These are phyloP conservation scores for Venturia canescens DNA, from an alignment of 1,140 invertebrate genomes.

Conservation along the genomic window DNA sequence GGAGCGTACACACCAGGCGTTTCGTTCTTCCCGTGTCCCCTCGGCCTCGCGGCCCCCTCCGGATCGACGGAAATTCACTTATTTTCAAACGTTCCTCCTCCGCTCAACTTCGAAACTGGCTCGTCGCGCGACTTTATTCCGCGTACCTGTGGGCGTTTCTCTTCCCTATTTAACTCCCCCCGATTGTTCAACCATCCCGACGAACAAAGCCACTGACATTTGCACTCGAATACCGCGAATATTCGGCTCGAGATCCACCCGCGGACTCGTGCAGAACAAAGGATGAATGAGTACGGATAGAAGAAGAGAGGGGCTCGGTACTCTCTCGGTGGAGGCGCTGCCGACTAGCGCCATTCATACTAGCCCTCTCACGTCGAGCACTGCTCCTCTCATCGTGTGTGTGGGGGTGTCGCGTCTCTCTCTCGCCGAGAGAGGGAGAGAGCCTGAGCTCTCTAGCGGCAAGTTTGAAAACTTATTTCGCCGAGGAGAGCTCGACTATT, in stretches of 20 bases:
- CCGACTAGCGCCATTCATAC: slow-evolving; percentile 42
- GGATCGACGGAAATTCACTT: too few species aligned
- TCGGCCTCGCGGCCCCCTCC: not conserved
- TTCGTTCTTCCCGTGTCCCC: not conserved
- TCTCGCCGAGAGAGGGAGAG: not conserved
- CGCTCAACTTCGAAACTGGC: too few species aligned
- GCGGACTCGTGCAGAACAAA: slow-evolving; percentile 30
- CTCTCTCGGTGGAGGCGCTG: slow-evolving; percentile 29
- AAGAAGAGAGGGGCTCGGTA: slow-evolving; percentile 31
- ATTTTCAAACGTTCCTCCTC: too few species aligned
- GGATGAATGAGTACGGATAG: slow-evolving; percentile 36
- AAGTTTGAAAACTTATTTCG: slow-evolving; percentile 23
- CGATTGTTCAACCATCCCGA: not conserved
- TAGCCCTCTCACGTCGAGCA: slow-evolving; percentile 6
- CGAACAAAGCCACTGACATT: too few species aligned
- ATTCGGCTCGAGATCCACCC: not conserved
- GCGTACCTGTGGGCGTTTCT: too few species aligned
- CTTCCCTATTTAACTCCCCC: not conserved
- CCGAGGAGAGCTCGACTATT: not conserved
- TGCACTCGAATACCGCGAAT: not conserved
- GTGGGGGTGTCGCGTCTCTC: not conserved
- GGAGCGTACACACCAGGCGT: not conserved
- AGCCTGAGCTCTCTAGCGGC: not conserved
- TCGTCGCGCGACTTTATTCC: too few species aligned
- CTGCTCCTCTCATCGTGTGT: not conserved